Percentiles rank a stretch among this genome's conserved stretches.
Conservation (phyloP, 2,113 vertebrate genomes). For the Prunella fulvescens region DNA sequence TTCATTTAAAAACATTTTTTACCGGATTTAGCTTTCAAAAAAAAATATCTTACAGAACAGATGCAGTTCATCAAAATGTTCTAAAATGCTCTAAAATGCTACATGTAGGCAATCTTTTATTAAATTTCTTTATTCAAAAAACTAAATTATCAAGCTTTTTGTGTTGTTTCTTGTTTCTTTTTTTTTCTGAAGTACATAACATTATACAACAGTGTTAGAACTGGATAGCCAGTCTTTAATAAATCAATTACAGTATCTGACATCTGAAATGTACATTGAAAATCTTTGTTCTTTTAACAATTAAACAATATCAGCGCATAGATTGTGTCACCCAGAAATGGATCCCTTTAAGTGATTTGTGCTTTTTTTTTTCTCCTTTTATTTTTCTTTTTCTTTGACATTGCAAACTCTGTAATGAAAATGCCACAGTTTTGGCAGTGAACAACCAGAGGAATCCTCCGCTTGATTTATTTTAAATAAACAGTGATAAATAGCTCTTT, state of each 20-base stretch:
- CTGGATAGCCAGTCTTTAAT: slow-evolving; percentile 80
- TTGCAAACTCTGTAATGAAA: slow-evolving; percentile 73
- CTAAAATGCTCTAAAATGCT: slow-evolving; percentile 78
- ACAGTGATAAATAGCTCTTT: slow-evolving; percentile 75
- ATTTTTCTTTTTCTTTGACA: slow-evolving; percentile 45
- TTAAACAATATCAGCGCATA: slow-evolving; percentile 75
- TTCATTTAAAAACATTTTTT: slow-evolving; percentile 56
- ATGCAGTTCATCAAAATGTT: slow-evolving; percentile 64
- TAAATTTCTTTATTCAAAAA: slow-evolving; percentile 70
- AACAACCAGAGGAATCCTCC: slow-evolving; percentile 67
- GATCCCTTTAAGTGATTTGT: slow-evolving; percentile 77
- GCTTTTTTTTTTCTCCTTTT: slow-evolving; percentile 67
- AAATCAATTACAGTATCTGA: slow-evolving; percentile 78
- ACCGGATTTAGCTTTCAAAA: slow-evolving; percentile 56
- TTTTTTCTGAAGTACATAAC: slow-evolving; percentile 72
- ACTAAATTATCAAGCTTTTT: slow-evolving; percentile 68
- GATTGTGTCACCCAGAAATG: slow-evolving; percentile 66
- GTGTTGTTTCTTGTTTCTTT: neutral
- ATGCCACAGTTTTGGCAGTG: slow-evolving; percentile 79
- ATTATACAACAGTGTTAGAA: slow-evolving; percentile 77
- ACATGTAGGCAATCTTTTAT: slow-evolving; percentile 76
- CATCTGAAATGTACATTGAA: slow-evolving; percentile 80
- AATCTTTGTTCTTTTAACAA: slow-evolving; percentile 71
- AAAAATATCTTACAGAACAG: slow-evolving; percentile 58
- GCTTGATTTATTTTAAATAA: slow-evolving; percentile 61